Evolutionary conservation across 2,797 vertebrate genomes (phyloP), one percentile per base, ranked within the genome.

Genomic region (Sebastolobus alascanus): DNA sequence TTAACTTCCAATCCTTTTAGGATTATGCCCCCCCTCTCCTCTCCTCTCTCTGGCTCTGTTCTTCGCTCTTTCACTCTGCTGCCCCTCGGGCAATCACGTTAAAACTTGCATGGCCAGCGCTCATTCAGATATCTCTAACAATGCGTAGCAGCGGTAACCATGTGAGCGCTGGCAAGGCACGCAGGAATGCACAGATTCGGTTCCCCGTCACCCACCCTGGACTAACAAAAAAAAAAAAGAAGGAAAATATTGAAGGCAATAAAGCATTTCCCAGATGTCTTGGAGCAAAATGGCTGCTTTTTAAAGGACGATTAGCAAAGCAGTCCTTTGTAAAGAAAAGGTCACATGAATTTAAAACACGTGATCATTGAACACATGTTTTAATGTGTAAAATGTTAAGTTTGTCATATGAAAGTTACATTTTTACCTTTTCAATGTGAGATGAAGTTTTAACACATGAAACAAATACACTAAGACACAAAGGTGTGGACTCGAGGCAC

Each of bases 101-200:
- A 96, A 97, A 97, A 97, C 97, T 96, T 97, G 96, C 97, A 97
- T 90, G 96, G 96, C 96, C 96, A 92, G 94, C 94, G 96, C 97
- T 97, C 95, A 97, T 97, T 98, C 97, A 97, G 95, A 97, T 96
- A 95, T 96, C 95, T 95, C 95, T 90, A 97, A 97, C 97, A 98
- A 98, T 96, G 96, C 94, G 94, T 90, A 92, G 96, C 95, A 91
- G 94, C 94, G 92, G 98, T 98, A 97, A 97, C 98, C 97, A 97
- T 98, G 97, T 96, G 97, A 97, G 97, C 96, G 93, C 96, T 96
- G 96, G 95, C 96, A 92, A 95, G 94, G 94, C 96, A 91, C 94
- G 93, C 96, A 98, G 97, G 97, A 98, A 98, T 98, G 97, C 94
- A 95, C 95, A 92, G 94, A 95, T 96, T 96, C 96, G 96, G 96